phyloP scores from a whole-genome alignment of 2,113 vertebrate genomes.

The Hemicordylus capensis region DNA sequence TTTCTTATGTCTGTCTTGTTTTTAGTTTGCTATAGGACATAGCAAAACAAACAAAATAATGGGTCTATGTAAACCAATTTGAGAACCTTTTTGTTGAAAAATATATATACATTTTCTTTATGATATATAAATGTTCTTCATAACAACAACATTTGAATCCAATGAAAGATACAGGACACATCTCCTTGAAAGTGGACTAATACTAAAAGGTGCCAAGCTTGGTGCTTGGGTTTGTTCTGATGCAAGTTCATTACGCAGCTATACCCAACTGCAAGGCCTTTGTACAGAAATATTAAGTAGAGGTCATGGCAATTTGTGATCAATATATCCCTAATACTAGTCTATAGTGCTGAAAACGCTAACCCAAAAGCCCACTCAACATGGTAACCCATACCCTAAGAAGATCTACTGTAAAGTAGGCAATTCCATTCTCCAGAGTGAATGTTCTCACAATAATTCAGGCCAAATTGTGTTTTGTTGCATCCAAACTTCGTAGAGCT shows the following conservation, averaged over 20 bases:
- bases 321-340: not conserved
- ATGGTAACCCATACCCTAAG: too few relatives aligned
- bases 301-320: not conserved
- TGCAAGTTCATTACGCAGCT: not conserved
- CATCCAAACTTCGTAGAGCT: too few relatives aligned
- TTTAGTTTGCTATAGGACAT: too few relatives aligned
- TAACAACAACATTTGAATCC: not conserved
- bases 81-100: too few relatives aligned
- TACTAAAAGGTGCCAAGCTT: not conserved
- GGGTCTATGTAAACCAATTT: too few relatives aligned
- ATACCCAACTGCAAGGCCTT: not conserved
- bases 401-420: constrained; percentile 50
- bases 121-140: too few relatives aligned
- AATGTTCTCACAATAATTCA: constrained; percentile 52
- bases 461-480: not conserved
- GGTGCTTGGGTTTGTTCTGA: not conserved
- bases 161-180: not conserved
- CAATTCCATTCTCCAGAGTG: constrained; percentile 65
- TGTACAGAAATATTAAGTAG: not conserved
- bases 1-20: too few relatives aligned
- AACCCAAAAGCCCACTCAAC: not conserved
- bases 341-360: not conserved
- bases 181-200: not conserved
- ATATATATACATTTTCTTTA: too few relatives aligned
- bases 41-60: too few relatives aligned